Evolutionary conservation across 2,888 invertebrate genomes (phyloP).

Genomic region (Drosophila fungiperda): DNA sequence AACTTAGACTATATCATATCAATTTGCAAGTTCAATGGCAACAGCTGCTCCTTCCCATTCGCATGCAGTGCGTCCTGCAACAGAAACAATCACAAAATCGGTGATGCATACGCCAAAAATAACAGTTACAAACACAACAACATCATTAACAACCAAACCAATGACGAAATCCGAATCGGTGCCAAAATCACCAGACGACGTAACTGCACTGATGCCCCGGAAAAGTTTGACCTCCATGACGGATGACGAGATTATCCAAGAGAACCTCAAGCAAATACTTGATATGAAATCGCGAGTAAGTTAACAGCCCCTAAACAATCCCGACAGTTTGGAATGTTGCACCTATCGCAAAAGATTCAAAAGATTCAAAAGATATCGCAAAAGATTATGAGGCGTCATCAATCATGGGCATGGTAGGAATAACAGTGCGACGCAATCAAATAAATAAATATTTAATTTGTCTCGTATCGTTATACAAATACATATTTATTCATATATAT

Average conservation of each 20-base stretch:
- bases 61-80: not conserved
- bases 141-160: conserved; percentile 11
- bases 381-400: conserved; percentile 12
- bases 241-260: conserved; percentile 78
- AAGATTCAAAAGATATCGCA: too few relatives aligned
- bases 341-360: not conserved
- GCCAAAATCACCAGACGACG: conserved; percentile 51
- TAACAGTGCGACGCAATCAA: conserved; percentile 4
- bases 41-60: conserved; percentile 1
- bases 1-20: not conserved
- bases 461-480: not conserved
- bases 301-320: not conserved
- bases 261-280: conserved; percentile 80
- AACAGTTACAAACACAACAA: conserved; percentile 22
- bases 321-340: not conserved
- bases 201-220: conserved; percentile 37
- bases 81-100: not conserved
- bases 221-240: conserved; percentile 73
- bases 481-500: not conserved
- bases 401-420: not conserved
- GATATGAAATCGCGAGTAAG: conserved; percentile 82
- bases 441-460: not conserved
- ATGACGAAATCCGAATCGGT: not conserved
- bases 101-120: conserved; percentile 19
- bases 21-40: conserved; percentile 17